These are phyloP conservation scores for Sussaba pulchella DNA, from an alignment of 2,888 invertebrate genomes.

Conservation along the genomic window DNA sequence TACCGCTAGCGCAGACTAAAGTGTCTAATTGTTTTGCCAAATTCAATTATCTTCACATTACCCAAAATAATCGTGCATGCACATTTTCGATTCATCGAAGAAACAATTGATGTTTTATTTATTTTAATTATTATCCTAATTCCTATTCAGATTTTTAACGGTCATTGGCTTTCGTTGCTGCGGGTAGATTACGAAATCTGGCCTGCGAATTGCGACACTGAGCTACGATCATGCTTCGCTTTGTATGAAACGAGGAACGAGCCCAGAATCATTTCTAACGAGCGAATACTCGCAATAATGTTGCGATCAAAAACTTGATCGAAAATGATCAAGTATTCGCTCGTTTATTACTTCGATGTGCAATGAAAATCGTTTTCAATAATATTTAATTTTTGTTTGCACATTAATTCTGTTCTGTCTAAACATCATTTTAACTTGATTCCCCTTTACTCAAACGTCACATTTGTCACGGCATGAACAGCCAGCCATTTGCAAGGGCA, in stretches of 20 bases:
- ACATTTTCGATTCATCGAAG: conserved; percentile 27
- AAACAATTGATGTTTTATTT: conserved; percentile 8
- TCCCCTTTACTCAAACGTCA: conserved; percentile 22
- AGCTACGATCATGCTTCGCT: conserved; percentile 47
- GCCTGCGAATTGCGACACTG: conserved; percentile 10
- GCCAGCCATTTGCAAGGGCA: conserved; percentile 63
- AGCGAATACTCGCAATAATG: neutral
- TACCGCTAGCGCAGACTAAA: conserved; percentile 77
- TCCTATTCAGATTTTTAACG: no score
- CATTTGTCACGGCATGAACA: conserved; percentile 64
- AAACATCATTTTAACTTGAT: conserved; percentile 13
- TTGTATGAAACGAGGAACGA: conserved; percentile 29
- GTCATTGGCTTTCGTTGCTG: no score
- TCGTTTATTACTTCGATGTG: conserved; percentile 13
- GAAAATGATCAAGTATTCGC: neutral
- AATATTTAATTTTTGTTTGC: neutral
- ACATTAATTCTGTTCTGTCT: neutral
- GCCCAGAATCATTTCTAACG: neutral
- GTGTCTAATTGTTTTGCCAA: conserved; percentile 61
- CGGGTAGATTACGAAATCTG: neutral
- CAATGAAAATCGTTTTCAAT: neutral
- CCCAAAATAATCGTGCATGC: conserved; percentile 46
- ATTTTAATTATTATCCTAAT: neutral
- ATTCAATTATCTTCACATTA: conserved; percentile 38
- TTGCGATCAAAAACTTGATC: neutral